Evolutionary conservation across 2,797 vertebrate genomes (phyloP).

Genomic region (Dendrocincla fuliginosa): DNA sequence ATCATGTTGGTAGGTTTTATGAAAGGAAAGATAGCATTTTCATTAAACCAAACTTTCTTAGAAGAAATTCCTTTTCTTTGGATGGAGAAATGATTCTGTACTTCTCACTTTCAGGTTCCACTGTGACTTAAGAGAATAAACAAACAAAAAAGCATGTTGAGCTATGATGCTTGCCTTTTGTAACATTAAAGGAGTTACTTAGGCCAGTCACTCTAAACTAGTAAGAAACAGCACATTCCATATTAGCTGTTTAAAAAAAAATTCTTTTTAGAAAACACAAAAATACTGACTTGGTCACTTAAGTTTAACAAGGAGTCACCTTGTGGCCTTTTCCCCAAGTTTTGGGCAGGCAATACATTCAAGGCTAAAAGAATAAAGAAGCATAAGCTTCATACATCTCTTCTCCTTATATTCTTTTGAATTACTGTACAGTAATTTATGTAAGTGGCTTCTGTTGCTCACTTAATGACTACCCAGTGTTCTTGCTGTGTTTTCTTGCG

Average conservation of each 20-base stretch:
- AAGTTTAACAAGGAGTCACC: not conserved
- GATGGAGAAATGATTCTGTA: not conserved
- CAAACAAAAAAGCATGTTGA: not conserved
- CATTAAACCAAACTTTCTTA: not conserved
- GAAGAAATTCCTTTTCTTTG: not conserved
- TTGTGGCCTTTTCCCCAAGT: not conserved
- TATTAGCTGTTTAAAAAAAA: not conserved
- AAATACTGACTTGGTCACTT: not conserved
- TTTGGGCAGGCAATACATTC: not conserved
- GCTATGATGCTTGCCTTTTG: not conserved
- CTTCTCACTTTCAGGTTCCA: not conserved
- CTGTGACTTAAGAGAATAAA: not conserved
- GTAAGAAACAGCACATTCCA: not conserved
- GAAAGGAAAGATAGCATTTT: not conserved
- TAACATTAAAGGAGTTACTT: not conserved
- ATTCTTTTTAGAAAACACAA: not conserved
- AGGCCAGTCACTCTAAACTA: not conserved
- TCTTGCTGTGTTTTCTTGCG: constrained; percentile 64
- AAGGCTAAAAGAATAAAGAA: not conserved
- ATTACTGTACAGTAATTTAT: not conserved
- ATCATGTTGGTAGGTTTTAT: not conserved
- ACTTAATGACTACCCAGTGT: constrained; percentile 38
- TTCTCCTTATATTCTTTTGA: not conserved
- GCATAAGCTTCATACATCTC: not conserved
- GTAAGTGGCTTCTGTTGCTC: constrained; percentile 40